Base-by-base conservation (phyloP, 2,888 invertebrate species). In the Laothoe populi region DNA sequence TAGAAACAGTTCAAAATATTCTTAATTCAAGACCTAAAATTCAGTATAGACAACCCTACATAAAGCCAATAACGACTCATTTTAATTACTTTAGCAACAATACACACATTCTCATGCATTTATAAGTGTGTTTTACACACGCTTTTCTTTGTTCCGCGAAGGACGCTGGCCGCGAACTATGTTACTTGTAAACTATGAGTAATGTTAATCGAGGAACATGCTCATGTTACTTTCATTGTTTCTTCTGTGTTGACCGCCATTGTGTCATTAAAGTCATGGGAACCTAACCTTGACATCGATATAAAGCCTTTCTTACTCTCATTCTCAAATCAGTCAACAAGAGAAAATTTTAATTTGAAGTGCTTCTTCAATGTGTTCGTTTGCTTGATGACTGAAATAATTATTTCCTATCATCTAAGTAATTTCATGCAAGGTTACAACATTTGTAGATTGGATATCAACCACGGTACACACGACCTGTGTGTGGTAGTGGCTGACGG, bases 141-240 rank as follows among this genome's bases (percentile, higher is more conserved):
- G 57, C 57, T 62, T 62, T 64, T 57, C 62, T 62, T 62, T 62
- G 62, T 64, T 53, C 19, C 46, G 21, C 35, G 59, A 63, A 62
- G 62, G 62, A 62, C 62, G 58, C 46, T 58, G 62, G 62, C 58
- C 62, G 58, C 46, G 13, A 24, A 40, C 53, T 61, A 61, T 31
- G 53, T 57, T 57, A 44, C 35, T 57, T 26, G 44, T 24, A 49
- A 53, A 53, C 31, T 53, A 53, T 53, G 53, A 53, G 31, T 53
- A 53, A 53, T 53, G 53, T 35, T 42, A 58, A 58, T 58, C 58
- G 58, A 58, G 40, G 24, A 42, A 42, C 42, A 16, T n/a, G 31
- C 53, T 31, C 31, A 19, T 4, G 19, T 53, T 31, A 53, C 35
- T 19, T 53, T 53, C 31, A 53, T 53, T 53, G 19, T 53, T 10